These are phyloP conservation scores for Athetis lepigone DNA, from an alignment of 2,888 invertebrate species.

Conservation along the genomic window DNA sequence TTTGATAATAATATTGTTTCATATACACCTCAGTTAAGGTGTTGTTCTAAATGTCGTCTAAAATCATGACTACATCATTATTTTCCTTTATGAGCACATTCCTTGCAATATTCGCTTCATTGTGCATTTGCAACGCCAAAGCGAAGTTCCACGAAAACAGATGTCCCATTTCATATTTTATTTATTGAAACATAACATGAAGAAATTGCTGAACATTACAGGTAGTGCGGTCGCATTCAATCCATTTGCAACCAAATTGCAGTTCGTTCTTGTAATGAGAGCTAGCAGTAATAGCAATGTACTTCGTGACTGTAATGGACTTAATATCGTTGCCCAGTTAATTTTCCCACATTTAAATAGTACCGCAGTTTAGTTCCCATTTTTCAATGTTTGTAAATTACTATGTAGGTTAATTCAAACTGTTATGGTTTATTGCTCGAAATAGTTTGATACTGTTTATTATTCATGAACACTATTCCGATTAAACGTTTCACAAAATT, in stretches of 20 bases:
- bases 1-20: too few relatives aligned
- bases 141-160: slow-evolving; percentile 19
- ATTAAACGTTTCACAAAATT: too few relatives aligned
- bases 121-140: slow-evolving; percentile 16
- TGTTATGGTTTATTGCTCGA: slow-evolving; percentile 43
- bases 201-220: slow-evolving; percentile 75
- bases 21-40: too few relatives aligned
- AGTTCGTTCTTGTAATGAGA: slow-evolving; percentile 82
- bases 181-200: slow-evolving; percentile 76
- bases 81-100: too few relatives aligned
- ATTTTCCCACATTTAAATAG: slow-evolving; percentile 66
- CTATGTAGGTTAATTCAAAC: slow-evolving; percentile 53
- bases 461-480: slow-evolving; percentile 7
- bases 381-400: slow-evolving; percentile 56
- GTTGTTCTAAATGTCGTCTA: too few relatives aligned
- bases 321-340: slow-evolving; percentile 73
- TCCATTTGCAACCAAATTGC: slow-evolving; percentile 83
- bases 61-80: too few relatives aligned
- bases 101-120: too few relatives aligned
- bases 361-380: slow-evolving; percentile 45
- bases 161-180: slow-evolving; percentile 42
- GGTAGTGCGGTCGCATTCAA: slow-evolving; percentile 73
- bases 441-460: slow-evolving; percentile 29
- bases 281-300: slow-evolving; percentile 72
- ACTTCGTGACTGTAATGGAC: slow-evolving; percentile 82